Conservation (phyloP, 2,888 invertebrate genomes). For the Scaptomyza flava region DNA sequence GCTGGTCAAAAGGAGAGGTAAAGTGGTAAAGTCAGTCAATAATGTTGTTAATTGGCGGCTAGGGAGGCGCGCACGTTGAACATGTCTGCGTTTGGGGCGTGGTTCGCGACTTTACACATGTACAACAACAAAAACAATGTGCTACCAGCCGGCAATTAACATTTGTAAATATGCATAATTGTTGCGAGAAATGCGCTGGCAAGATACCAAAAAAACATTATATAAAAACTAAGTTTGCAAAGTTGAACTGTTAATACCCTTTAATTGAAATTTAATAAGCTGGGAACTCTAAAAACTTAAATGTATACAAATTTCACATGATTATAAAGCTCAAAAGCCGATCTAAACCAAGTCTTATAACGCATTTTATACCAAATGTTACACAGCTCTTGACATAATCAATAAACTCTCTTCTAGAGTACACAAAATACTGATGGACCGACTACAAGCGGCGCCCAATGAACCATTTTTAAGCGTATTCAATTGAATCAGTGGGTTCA, state of each 20-base stretch:
- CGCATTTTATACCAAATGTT: background rate
- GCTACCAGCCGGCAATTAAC: slow-evolving; percentile 70
- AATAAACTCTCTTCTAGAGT: background rate
- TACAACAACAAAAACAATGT: slow-evolving; percentile 53
- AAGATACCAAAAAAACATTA: slow-evolving; percentile 8
- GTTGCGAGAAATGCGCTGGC: slow-evolving; percentile 50
- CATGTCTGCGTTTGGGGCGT: slow-evolving; percentile 11
- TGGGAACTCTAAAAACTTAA: background rate
- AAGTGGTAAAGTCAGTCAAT: slow-evolving; percentile 59
- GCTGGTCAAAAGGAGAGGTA: background rate
- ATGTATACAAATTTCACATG: too few species aligned
- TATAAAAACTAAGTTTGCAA: background rate
- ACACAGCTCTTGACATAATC: too few species aligned
- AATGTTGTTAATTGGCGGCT: slow-evolving; percentile 72
- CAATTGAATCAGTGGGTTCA: slow-evolving; percentile 66
- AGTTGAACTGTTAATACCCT: background rate
- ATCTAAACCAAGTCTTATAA: background rate
- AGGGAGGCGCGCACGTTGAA: slow-evolving; percentile 9
- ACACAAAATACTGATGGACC: slow-evolving; percentile 21
- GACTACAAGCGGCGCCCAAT: slow-evolving; percentile 6
- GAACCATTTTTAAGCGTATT: slow-evolving; percentile 30
- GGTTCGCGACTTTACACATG: slow-evolving; percentile 22
- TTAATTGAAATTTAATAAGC: background rate
- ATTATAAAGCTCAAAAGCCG: too few species aligned
- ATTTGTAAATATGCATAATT: slow-evolving; percentile 79